Base-by-base conservation (phyloP, 2,888 invertebrate genomes). In the Cordylochernes scorpioides region DNA sequence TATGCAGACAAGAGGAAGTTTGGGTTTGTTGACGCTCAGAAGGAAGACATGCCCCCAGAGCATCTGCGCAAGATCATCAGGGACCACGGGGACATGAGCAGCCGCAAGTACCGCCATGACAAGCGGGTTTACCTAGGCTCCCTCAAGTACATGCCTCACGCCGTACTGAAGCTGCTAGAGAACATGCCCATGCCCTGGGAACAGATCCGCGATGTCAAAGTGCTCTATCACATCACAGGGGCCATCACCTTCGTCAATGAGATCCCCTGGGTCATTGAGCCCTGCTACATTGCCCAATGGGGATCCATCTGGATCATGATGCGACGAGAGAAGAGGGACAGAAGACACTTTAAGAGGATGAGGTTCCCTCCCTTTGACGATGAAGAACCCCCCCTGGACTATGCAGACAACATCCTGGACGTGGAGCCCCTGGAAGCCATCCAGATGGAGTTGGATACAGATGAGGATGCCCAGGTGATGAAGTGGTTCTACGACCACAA, bases 111-210 rank as follows among this genome's bases (percentile, higher is more conserved):
- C 54, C 65, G 94, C 30, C 94, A 99, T 49, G 97, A 97, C 55
- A 97, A 97, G 52, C 65, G 97, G 40, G 97, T 97, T 13, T 97
- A 97, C 54, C 62, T 97, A 7, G 91, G 71, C 67, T 68, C 47
- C 67, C 57, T 99, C 27, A 99, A 99, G 52, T 99, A 97, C 50
- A 97, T 99, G 94, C 97, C 97, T 1, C 97, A 99, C 60, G 97
- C 97, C 5, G 91, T 99, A 5, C 70, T 99, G 62, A 99, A 99
- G 50, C 63, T 99, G 2, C 55, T 99, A 34, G 97, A 99, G 54
- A 99, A 99, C 54, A 99, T 99, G 97, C 97, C 97, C 0, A 97
- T 97, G 97, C 97, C 97, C 0, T 99, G 97, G 97, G 97, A 99
- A 54, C 97, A 99, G 58, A 97, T 99, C 38, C 63, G 97, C 36